A percentile compares a stretch with the other conserved stretches of the same genome.
Evolutionary conservation across 2,113 vertebrate genomes (phyloP).

Genomic region (Isurus oxyrinchus): DNA sequence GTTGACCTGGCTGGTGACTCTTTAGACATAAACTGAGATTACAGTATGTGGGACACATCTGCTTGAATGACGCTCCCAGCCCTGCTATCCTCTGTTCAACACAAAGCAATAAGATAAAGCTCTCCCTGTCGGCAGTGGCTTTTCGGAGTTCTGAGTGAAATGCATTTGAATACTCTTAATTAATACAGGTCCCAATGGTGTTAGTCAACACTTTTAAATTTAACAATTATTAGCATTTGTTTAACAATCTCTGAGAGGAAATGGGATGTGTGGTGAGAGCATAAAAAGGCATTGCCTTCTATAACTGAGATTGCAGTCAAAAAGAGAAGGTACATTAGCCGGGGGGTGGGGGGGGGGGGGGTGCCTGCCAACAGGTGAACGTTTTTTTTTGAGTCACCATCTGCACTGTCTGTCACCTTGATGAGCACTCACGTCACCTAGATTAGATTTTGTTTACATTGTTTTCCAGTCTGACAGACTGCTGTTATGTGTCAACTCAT

Average conservation of each 20-base stretch:
- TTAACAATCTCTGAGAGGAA: background rate
- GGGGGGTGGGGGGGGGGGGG: too few species aligned
- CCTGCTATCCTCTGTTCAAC: background rate
- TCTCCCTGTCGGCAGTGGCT: background rate
- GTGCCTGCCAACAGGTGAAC: background rate
- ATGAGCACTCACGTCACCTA: background rate
- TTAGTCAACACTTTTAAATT: background rate
- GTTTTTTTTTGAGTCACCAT: background rate
- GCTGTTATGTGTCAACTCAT: slow-evolving; percentile 33
- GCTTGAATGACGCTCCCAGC: background rate
- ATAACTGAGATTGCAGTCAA: background rate
- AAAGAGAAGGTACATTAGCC: background rate
- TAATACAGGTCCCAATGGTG: background rate
- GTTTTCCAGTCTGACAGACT: background rate
- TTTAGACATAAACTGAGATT: background rate
- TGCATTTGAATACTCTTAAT: background rate
- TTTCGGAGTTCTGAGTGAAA: background rate
- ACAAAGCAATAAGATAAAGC: background rate
- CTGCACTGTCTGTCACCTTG: slow-evolving; percentile 14
- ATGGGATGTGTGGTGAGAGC: background rate
- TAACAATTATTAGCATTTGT: background rate
- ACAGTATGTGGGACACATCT: background rate
- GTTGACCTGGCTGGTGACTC: background rate
- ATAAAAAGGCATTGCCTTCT: background rate
- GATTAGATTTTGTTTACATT: slow-evolving; percentile 14